Evolutionary conservation across 2,113 vertebrate genomes (phyloP).

Genomic region (Rattus rattus): DNA sequence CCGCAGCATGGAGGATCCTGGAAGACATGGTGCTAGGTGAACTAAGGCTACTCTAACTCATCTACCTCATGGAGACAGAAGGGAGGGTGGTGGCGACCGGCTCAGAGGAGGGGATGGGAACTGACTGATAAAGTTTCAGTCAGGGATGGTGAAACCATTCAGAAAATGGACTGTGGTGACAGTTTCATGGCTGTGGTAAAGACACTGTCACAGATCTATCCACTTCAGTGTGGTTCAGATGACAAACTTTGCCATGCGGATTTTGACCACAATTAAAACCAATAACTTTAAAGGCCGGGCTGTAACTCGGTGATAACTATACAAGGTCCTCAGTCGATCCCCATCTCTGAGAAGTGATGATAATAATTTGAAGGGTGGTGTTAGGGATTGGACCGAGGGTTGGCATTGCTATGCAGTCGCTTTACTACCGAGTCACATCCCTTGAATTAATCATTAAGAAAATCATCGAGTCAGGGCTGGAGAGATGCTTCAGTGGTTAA

Average conservation of each 20-base stretch:
- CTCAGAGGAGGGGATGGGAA: not conserved
- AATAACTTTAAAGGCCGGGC: not conserved
- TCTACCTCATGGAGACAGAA: not conserved
- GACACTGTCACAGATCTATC: not conserved
- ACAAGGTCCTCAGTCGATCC: not conserved
- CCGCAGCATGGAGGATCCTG: not conserved
- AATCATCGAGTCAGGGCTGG: no score
- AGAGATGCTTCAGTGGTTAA: not conserved
- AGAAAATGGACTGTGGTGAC: not conserved
- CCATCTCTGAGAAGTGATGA: not conserved
- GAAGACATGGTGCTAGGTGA: not conserved
- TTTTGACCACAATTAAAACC: not conserved
- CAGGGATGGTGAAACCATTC: not conserved
- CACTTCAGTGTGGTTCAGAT: no score
- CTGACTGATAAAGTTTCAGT: not conserved
- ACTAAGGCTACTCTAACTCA: not conserved
- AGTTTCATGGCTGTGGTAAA: no score
- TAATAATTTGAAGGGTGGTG: not conserved
- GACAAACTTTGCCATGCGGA: not conserved
- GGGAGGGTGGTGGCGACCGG: no score
- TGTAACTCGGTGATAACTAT: not conserved
- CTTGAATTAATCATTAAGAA: not conserved
- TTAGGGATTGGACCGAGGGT: not conserved
- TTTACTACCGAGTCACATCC: not conserved
- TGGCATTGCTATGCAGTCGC: not conserved